Percentiles rank a stretch among this genome's conserved stretches.
phyloP scores from a whole-genome alignment of 2,797 vertebrate genomes.

The Takifugu ocellatus region DNA sequence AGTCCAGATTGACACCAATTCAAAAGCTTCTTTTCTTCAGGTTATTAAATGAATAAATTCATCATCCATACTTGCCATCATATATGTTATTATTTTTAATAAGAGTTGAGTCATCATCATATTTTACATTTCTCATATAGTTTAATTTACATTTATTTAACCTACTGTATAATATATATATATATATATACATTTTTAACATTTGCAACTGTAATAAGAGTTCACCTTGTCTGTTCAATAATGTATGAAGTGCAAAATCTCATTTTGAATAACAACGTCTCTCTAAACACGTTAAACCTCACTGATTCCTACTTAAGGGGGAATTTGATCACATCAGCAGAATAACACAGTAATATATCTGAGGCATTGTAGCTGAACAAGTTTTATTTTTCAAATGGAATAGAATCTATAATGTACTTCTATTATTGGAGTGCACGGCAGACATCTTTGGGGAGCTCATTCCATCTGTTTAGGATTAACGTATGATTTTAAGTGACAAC shows the following conservation, averaged over 20 bases:
- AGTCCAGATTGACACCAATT: too few species aligned
- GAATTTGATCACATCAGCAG: slow-evolving; percentile 5
- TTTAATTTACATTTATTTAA: too few species aligned
- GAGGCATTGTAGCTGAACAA: slow-evolving; percentile 6
- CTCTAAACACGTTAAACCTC: slow-evolving; percentile 13
- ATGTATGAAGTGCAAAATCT: slow-evolving; percentile 6
- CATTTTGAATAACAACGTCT: slow-evolving; percentile 9
- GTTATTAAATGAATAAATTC: too few species aligned
- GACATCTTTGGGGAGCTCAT: slow-evolving; percentile 3
- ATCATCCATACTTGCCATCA: too few species aligned
- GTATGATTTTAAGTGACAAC: slow-evolving; percentile 1
- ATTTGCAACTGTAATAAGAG: not conserved
- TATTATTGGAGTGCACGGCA: not conserved
- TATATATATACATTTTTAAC: not conserved
- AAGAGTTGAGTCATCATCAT: too few species aligned
- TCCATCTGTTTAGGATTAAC: not conserved
- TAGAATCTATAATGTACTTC: not conserved
- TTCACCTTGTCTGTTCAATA: not conserved
- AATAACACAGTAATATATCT: slow-evolving; percentile 14
- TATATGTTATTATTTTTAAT: too few species aligned
- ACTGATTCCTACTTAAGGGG: slow-evolving; percentile 4
- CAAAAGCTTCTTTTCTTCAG: too few species aligned
- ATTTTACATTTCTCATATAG: too few species aligned
- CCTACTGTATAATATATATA: not conserved
- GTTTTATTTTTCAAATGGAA: slow-evolving; percentile 1